Conservation (phyloP, 30 jellyfish, hydroid and myxozoan species). For the Hydractinia echinata region DNA sequence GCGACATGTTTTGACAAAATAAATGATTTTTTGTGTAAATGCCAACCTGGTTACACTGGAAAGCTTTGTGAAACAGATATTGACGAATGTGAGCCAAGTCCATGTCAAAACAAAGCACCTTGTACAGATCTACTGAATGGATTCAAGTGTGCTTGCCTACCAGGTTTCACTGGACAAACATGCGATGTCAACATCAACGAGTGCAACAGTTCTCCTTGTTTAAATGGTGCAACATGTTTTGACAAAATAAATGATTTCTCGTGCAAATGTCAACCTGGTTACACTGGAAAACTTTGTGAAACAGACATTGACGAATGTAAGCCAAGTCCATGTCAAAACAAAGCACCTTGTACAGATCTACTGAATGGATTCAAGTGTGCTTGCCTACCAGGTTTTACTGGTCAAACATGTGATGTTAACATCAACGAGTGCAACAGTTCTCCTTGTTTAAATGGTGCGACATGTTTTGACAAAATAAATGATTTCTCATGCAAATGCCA, state of each 20-base stretch:
- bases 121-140: not conserved
- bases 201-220: slow-evolving; percentile 17
- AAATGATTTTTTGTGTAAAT: not conserved
- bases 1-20: not conserved
- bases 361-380: not conserved
- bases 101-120: slow-evolving; percentile 2
- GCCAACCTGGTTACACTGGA: slow-evolving; percentile 10
- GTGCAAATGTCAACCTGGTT: not conserved
- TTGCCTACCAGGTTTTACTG: not conserved
- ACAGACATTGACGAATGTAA: not conserved
- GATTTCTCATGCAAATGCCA: no score
- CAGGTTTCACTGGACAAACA: not conserved
- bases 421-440: slow-evolving; percentile 1
- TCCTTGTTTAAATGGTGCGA: not conserved
- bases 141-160: not conserved
- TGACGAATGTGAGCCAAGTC: not conserved
- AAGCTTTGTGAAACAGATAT: not conserved
- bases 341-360: not conserved
- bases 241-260: not conserved
- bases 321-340: not conserved
- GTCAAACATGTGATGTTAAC: not conserved
- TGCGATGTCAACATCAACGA: not conserved
- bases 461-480: not conserved
- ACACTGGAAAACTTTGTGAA: slow-evolving; percentile 2
- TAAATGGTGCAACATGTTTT: not conserved